These are phyloP conservation scores for Artemisiospiza belli DNA, from an alignment of 2,113 vertebrate genomes.

Conservation along the genomic window DNA sequence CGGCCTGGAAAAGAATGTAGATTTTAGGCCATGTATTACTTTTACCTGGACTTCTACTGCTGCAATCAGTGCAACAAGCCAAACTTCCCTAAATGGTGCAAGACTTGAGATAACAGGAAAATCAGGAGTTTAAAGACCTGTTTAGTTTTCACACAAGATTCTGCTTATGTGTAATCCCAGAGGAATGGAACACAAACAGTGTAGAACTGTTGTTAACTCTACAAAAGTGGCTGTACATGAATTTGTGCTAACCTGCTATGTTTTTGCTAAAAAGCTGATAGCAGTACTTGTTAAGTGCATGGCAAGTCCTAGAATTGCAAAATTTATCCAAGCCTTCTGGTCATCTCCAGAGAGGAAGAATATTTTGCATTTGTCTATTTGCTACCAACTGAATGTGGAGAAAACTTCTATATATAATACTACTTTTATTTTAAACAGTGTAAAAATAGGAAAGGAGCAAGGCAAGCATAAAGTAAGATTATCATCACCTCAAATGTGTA, in stretches of 20 bases:
- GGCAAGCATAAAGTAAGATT: background rate
- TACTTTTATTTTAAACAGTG: background rate
- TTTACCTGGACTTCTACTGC: background rate
- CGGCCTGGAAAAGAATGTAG: conserved; percentile 78
- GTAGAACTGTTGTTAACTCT: background rate
- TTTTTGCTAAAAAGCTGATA: background rate
- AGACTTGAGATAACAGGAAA: background rate
- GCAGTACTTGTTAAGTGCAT: background rate
- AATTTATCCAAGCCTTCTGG: background rate
- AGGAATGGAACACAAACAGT: background rate
- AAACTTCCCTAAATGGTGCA: background rate
- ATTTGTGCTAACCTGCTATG: background rate
- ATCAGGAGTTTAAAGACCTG: background rate
- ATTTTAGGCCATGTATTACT: background rate
- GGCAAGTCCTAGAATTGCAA: background rate
- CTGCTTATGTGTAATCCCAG: background rate
- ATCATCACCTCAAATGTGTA: background rate
- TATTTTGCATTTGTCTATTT: background rate
- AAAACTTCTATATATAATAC: background rate
- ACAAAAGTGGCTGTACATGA: background rate
- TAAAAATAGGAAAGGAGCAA: background rate
- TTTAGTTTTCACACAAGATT: background rate
- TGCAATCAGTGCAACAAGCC: background rate
- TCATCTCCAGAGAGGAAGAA: background rate
- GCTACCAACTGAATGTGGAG: background rate